Base-by-base conservation (phyloP, 2,113 vertebrate species). In the Eubucco bourcierii region DNA sequence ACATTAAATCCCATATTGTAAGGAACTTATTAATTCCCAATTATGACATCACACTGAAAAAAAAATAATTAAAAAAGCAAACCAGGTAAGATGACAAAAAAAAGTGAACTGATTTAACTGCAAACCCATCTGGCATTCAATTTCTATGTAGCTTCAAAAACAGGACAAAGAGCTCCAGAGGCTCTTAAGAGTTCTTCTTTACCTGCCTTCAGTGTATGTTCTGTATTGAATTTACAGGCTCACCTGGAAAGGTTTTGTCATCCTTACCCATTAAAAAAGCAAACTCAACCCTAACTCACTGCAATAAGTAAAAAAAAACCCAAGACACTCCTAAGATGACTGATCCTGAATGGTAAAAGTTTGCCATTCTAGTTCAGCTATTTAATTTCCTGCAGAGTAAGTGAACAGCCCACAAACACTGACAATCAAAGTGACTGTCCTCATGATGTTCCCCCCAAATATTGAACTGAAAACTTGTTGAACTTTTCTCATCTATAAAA, bases 131-230 rank as follows among this genome's bases (percentile, higher is more conserved):
- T 70, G 14, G n/a, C 88, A 28, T 9, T 84, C 37, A 59, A 10
- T 50, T 52, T 74, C 60, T 55, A 8, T 74, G 75, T 37, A 89
- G 65, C 59, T 94, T 72, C n/a, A 94, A 95, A 96, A 96, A 85
- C 15, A 33, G 79, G 87, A 87, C 31, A 77, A 85, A 94, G 76
- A 63, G 52, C 83, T 88, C 34, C 46, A 60, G 53, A 67, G 27
- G 59, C 13, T 41, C 88, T 78, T 52, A 15, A 28, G 50, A 10
- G 77, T 74, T 74, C 71, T n/a, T 59, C 11, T 50, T 70, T 24
- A 37, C 6, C 14, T 1, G 1, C 78, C 76, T 94, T 66, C 80
- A 85, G 59, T 15, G 2, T 15, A 66, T 33, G 13, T 53, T 89
- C 21, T 5, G 1, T 33, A 60, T 19, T 3, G 2, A 59, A 66